A percentile compares a stretch with the other conserved stretches of the same genome.
Conservation (phyloP, 2,113 vertebrate genomes). For the Sarotherodon lohbergeri region DNA sequence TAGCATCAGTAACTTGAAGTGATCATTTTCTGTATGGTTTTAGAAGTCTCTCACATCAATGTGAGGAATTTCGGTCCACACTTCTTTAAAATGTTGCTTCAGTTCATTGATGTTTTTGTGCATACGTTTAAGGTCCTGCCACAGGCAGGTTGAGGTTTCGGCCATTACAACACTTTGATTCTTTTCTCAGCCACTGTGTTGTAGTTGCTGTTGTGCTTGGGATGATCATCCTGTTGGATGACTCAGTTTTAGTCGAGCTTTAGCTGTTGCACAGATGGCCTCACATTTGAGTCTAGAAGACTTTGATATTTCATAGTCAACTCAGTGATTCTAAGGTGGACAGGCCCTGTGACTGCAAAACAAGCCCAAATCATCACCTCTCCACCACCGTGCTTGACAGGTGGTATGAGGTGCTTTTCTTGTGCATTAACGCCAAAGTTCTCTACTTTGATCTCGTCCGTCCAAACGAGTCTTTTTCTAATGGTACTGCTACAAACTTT, state of each 20-base stretch:
- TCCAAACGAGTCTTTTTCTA: background rate
- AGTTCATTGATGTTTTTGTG: background rate
- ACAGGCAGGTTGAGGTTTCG: background rate
- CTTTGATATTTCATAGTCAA: background rate
- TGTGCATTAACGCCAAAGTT: background rate
- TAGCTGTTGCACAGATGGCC: background rate
- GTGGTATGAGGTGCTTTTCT: background rate
- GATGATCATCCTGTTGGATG: background rate
- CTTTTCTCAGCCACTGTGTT: background rate
- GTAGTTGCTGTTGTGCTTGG: background rate
- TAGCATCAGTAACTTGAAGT: background rate
- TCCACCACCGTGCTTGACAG: background rate
- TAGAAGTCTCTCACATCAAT: background rate
- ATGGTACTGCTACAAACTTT: background rate
- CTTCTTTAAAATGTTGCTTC: background rate
- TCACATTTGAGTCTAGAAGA: background rate
- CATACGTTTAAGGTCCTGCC: background rate
- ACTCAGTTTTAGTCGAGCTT: background rate
- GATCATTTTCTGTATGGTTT: background rate
- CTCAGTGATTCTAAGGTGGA: background rate
- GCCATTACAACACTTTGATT: too few relatives aligned
- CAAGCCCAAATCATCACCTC: background rate
- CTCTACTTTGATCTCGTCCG: background rate
- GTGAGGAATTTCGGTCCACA: background rate
- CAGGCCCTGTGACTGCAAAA: background rate